Evolutionary conservation across 1,140 invertebrate genomes (phyloP), one percentile per base, ranked within the genome.

Genomic region (Bicyclus anynana): DNA sequence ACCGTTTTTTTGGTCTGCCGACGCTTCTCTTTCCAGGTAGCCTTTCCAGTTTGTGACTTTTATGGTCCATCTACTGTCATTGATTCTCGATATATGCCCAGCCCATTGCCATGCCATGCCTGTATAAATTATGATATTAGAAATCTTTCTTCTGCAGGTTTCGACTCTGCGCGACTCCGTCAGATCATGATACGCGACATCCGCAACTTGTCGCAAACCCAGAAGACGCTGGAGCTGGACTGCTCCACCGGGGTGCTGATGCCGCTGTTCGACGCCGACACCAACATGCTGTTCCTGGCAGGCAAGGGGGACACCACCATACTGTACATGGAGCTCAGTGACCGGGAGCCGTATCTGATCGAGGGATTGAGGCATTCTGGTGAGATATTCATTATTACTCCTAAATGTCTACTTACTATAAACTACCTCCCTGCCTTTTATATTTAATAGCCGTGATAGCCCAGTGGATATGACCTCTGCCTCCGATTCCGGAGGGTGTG

Each of bases 261-360:
- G 91, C 96, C 97, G 0, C 85, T 97, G 0, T 97, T 93, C 81
- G 97, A 98, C 90, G 84, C 94, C 26, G 97, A 98, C 68, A 98
- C 97, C 16, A 95, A 95, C 63, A 97, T 98, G 97, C 90, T 98
- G 17, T 98, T 98, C 86, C 85, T 98, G 27, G 94, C 95, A 67
- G 97, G 96, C n/a, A 97, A 98, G 90, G 96, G 95, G 6, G 96
- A 97, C 73, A 95, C 94, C 0, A 96, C 95, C 0, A 96, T 97
- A 40, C 90, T 93, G 20, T 97, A 96, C 69, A 92, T 96, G 92
- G 96, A 97, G 89, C 91, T 97, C 0, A 93, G 91, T 21, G 95
- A 97, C 56, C 93, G 94, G 68, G 95, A 97, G 72, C 96, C 96
- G 1, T 95, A 92, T 77, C 80, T 97, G 0, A 94, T 94, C 53